Evolutionary conservation across 2,797 vertebrate genomes (phyloP).

Genomic region (Smutsia gigantea): DNA sequence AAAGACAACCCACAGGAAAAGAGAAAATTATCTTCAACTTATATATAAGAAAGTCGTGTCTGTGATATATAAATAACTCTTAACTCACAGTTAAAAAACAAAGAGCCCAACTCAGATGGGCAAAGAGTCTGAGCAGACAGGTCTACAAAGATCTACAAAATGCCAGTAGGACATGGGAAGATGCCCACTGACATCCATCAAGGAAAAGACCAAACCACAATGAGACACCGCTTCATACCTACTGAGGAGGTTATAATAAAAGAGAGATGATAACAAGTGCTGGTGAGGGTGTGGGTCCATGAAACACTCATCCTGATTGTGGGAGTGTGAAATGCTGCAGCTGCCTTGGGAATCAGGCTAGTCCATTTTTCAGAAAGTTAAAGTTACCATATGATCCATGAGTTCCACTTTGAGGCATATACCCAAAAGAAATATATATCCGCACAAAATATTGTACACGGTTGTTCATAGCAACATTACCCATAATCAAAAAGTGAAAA

Average conservation of each 20-base stretch:
- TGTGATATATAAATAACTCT: not conserved
- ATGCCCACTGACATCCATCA: not conserved
- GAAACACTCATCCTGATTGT: too few species aligned
- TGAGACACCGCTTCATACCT: not conserved
- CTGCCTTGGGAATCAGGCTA: not conserved
- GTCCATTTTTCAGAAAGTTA: not conserved
- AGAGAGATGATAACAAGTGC: not conserved
- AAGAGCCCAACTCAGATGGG: not conserved
- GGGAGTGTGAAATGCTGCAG: not conserved
- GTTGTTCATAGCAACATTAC: not conserved
- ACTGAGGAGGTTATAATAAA: not conserved
- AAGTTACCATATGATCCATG: not conserved
- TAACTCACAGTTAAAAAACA: not conserved
- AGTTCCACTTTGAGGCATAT: not conserved
- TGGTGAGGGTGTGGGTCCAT: fast-evolving
- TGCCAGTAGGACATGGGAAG: not conserved
- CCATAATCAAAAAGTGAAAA: not conserved
- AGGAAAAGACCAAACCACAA: not conserved
- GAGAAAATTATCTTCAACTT: not conserved
- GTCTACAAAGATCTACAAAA: not conserved
- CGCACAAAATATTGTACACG: not conserved
- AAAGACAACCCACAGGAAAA: not conserved
- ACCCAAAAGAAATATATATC: not conserved
- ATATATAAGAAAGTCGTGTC: not conserved
- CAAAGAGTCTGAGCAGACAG: not conserved